Evolutionary conservation across 1,140 invertebrate genomes (phyloP).

Genomic region (Oreohelix idahoensis): DNA sequence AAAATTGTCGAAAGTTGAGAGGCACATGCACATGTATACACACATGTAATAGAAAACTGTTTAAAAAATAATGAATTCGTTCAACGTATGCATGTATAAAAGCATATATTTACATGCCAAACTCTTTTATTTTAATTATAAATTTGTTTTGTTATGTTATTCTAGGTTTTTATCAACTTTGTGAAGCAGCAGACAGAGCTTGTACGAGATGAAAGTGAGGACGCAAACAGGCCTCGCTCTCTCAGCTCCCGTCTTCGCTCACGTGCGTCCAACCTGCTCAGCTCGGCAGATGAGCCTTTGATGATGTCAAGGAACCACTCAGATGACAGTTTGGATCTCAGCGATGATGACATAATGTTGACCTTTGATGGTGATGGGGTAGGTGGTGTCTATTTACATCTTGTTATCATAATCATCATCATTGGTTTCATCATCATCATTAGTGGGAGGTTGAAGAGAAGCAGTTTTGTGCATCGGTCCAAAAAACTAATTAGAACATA

Average conservation of each 20-base stretch:
- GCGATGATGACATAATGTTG: slow-evolving; percentile 49
- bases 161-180: slow-evolving; percentile 75
- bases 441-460: no score
- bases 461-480: no score
- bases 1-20: no score
- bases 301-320: slow-evolving; percentile 11
- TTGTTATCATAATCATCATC: no score
- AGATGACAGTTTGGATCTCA: slow-evolving; percentile 39
- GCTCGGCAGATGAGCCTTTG: slow-evolving; percentile 21
- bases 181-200: slow-evolving; percentile 73
- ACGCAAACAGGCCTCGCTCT: background rate
- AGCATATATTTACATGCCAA: no score
- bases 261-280: slow-evolving; percentile 1
- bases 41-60: no score
- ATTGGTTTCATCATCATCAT: no score
- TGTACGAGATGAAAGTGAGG: slow-evolving; percentile 53
- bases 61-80: no score
- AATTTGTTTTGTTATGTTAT: background rate
- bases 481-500: no score
- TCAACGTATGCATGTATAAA: no score
- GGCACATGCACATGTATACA: no score
- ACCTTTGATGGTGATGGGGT: slow-evolving; percentile 49
- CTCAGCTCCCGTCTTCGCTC: slow-evolving; percentile 19
- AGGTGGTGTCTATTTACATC: background rate
- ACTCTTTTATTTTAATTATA: no score